phyloP scores from a whole-genome alignment of 2,888 invertebrate genomes.

The Xestia xanthographa region DNA sequence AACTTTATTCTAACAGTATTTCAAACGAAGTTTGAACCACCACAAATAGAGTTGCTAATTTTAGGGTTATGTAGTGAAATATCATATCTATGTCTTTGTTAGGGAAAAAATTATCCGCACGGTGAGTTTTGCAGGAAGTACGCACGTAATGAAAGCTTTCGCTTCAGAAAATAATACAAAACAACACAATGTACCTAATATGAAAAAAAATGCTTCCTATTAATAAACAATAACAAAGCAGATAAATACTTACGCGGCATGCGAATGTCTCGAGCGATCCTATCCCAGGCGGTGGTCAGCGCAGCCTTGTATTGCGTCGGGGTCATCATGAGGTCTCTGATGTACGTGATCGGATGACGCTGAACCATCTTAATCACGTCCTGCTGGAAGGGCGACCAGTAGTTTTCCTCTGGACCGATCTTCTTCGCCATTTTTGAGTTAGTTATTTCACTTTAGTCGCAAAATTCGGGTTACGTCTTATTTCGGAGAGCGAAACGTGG shows the following conservation, averaged over 20 bases:
- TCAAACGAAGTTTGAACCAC: no score
- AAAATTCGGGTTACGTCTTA: conserved; percentile 37
- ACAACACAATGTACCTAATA: not conserved
- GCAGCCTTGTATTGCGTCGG: conserved; percentile 59
- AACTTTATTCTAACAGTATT: no score
- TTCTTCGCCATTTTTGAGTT: conserved; percentile 47
- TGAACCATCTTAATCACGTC: conserved; percentile 52
- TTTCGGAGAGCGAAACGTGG: not conserved
- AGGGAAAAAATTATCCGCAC: not conserved
- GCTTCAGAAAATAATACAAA: not conserved
- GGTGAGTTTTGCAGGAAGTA: not conserved
- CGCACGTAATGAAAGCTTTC: not conserved
- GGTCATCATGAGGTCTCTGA: conserved; percentile 53
- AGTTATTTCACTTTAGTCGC: conserved; percentile 1
- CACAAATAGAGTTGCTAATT: no score
- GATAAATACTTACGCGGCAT: conserved; percentile 49
- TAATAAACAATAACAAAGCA: conserved; percentile 17
- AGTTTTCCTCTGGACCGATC: conserved; percentile 52
- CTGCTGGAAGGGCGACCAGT: conserved; percentile 45
- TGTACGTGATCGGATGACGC: conserved; percentile 56
- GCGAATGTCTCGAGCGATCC: conserved; percentile 52
- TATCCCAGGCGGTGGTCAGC: conserved; percentile 55
- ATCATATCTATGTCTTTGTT: no score
- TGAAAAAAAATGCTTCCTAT: not conserved
- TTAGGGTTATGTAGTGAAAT: no score